Conservation (phyloP, 2,113 vertebrate species). For the sheep (Ovis aries) region ARS-UI_Ramb_v3.0 NC_056056.1:169929001-169929500, state of each 20-base stretch:
- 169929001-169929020: not conserved
- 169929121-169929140: not conserved
- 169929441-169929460: not conserved
- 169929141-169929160: constrained; percentile 30
- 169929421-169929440: not conserved
- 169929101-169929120: constrained; percentile 34
- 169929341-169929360: constrained; percentile 32
- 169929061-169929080: not conserved
- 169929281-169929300: not conserved
- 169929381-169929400: not conserved
- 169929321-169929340: not conserved
- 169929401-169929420: not conserved
- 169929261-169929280: not conserved
- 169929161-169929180: not conserved
- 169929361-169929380: not conserved
- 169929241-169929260: not conserved
- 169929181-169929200: not conserved
- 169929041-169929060: constrained; percentile 5
- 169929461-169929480: not conserved
- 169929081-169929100: constrained; percentile 53
- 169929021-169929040: constrained; percentile 23
- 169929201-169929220: constrained; percentile 29
- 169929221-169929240: not conserved
- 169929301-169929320: not conserved
- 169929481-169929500: not conserved